These are phyloP conservation scores for Grallaria varia DNA, from an alignment of 2,113 vertebrate species.

Conservation along the genomic window DNA sequence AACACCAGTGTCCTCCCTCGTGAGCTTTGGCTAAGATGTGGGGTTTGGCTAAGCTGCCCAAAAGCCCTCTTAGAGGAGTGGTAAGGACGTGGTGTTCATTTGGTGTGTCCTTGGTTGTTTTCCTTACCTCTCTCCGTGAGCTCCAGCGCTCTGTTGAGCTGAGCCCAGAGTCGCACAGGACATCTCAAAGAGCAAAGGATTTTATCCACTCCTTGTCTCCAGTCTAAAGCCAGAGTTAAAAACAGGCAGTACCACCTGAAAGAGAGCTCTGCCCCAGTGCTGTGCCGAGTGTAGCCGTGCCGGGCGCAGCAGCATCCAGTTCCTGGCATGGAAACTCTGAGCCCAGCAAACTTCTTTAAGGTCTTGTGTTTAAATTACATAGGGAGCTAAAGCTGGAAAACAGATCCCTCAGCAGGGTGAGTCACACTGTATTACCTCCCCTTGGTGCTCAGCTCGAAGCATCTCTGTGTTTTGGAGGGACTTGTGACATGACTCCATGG, in stretches of 20 bases:
- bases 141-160: not conserved
- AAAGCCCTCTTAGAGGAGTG: not conserved
- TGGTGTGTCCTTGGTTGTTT: not conserved
- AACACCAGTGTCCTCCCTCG: not conserved
- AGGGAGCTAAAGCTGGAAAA: not conserved
- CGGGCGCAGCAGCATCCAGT: accelerated
- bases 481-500: not conserved
- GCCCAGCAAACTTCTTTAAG: not conserved
- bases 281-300: not conserved
- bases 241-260: not conserved
- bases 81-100: not conserved
- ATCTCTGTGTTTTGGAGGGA: not conserved
- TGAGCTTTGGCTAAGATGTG: not conserved
- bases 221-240: not conserved
- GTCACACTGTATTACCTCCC: not conserved
- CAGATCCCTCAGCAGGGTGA: not conserved
- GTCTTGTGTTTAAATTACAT: not conserved
- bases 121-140: not conserved
- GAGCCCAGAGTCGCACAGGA: not conserved
- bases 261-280: not conserved
- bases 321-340: not conserved
- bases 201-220: not conserved
- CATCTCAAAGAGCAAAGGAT: not conserved
- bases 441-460: not conserved
- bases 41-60: not conserved